These are phyloP conservation scores for Lutraria rhynchaena DNA, from an alignment of 1,140 invertebrate genomes.

Conservation along the genomic window DNA sequence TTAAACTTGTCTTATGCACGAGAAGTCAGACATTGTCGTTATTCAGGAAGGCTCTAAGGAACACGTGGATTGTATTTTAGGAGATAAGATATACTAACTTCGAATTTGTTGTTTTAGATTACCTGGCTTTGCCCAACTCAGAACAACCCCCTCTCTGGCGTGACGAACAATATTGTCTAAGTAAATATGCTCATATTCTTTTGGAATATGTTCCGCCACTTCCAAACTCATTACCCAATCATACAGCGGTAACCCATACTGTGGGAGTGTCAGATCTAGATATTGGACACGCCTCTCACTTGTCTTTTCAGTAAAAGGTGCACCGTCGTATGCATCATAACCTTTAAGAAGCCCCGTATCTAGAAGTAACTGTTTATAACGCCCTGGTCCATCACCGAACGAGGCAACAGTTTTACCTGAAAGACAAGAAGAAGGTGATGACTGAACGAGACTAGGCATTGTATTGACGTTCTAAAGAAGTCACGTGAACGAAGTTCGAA, in stretches of 20 bases:
- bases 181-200: conserved; percentile 26
- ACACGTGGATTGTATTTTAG: too few species aligned
- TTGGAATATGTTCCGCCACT: conserved; percentile 57
- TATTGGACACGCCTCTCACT: conserved; percentile 41
- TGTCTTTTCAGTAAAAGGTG: conserved; percentile 39
- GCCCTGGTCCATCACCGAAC: conserved; percentile 58
- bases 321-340: conserved; percentile 55
- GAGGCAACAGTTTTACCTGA: conserved; percentile 37
- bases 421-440: too few species aligned
- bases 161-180: conserved; percentile 55
- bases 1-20: too few species aligned
- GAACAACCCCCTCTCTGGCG: conserved; percentile 44
- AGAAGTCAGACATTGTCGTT: too few species aligned
- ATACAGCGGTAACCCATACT: conserved; percentile 59
- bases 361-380: conserved; percentile 45
- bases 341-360: conserved; percentile 12
- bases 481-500: not conserved
- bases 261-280: conserved; percentile 59
- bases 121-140: conserved; percentile 57
- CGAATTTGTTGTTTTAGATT: too few species aligned
- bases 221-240: conserved; percentile 58
- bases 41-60: too few species aligned
- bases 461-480: not conserved
- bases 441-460: not conserved
- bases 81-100: too few species aligned